Conservation (phyloP, 2,797 vertebrate genomes). For the Hozukius guyotensis region DNA sequence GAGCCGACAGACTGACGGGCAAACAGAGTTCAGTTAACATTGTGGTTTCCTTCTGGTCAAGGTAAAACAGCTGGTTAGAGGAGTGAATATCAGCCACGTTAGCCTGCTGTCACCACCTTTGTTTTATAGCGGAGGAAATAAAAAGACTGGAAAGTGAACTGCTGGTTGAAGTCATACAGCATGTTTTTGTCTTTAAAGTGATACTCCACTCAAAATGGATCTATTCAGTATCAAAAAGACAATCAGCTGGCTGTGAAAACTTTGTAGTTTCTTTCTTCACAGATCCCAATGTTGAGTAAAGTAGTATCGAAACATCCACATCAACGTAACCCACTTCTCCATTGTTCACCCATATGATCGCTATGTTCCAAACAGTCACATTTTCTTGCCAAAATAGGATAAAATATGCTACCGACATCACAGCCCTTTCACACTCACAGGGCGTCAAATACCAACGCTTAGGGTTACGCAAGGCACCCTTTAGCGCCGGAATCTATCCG, state of each 20-base stretch:
- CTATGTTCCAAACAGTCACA: neutral
- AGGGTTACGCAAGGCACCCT: too few relatives aligned
- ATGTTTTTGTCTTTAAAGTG: neutral
- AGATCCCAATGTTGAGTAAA: neutral
- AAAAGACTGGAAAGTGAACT: neutral
- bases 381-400: neutral
- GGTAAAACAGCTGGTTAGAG: conserved; percentile 39
- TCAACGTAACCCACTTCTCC: neutral
- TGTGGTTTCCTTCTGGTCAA: conserved; percentile 45
- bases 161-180: neutral
- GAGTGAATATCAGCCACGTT: conserved; percentile 14
- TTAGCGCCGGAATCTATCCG: too few relatives aligned
- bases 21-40: conserved; percentile 55
- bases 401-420: neutral
- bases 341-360: neutral
- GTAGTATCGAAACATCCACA: neutral
- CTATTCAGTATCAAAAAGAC: neutral
- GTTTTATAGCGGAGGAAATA: neutral
- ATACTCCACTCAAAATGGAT: neutral
- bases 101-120: conserved; percentile 31
- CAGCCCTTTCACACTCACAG: too few relatives aligned
- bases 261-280: neutral
- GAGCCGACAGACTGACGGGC: conserved; percentile 25
- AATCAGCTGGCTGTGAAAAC: neutral
- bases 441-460: too few relatives aligned